These are phyloP conservation scores for Girardinichthys multiradiatus DNA, from an alignment of 2,113 vertebrate species.

Conservation along the genomic window DNA sequence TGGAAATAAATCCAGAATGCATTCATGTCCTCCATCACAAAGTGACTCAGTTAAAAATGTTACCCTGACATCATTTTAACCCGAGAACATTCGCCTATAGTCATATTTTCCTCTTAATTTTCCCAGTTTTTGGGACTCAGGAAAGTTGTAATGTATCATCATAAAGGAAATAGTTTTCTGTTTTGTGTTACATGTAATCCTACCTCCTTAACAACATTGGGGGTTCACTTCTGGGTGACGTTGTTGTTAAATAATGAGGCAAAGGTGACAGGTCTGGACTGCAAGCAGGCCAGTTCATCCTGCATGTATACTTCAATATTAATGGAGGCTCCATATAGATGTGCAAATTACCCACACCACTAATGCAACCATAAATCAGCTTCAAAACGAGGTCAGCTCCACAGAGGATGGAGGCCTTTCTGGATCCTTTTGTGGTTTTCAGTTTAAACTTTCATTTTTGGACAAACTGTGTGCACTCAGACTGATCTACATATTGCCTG, in stretches of 20 bases:
- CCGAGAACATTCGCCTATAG: background rate
- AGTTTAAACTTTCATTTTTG: background rate
- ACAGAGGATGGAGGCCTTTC: background rate
- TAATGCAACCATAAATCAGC: background rate
- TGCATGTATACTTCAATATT: background rate
- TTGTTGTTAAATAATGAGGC: background rate
- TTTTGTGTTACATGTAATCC: background rate
- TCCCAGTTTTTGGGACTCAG: background rate
- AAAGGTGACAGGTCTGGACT: background rate
- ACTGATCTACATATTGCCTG: background rate
- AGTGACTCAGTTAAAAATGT: background rate
- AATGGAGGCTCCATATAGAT: constrained; percentile 1
- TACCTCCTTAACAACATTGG: background rate
- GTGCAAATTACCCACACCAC: background rate
- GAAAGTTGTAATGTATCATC: background rate
- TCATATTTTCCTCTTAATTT: too few species aligned
- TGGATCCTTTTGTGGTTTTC: background rate
- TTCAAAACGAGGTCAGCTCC: background rate
- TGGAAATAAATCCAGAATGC: background rate
- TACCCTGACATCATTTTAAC: background rate
- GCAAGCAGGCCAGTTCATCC: background rate
- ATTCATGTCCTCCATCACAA: background rate
- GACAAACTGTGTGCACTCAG: background rate
- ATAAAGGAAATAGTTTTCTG: background rate
- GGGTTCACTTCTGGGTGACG: background rate